Conservation (phyloP, 2,888 invertebrate species). For the Tryphoninae sp. region DNA sequence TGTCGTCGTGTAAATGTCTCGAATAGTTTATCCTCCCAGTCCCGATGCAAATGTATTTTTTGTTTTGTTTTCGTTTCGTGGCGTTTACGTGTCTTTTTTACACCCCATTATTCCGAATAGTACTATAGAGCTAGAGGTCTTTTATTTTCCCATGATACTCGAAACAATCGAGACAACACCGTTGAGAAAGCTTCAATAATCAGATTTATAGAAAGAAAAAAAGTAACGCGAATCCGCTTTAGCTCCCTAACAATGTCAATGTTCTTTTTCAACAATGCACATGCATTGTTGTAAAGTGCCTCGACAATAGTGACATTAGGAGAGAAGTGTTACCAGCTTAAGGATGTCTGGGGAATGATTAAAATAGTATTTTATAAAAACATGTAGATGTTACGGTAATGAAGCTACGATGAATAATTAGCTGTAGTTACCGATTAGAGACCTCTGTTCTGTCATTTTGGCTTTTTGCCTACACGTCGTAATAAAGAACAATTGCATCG, state of each 20-base stretch:
- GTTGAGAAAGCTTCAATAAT: background rate
- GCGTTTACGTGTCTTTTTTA: background rate
- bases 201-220: background rate
- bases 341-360: background rate
- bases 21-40: background rate
- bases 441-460: background rate
- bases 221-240: background rate
- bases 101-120: background rate
- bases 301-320: background rate
- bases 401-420: constrained; percentile 9
- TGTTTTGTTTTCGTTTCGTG: background rate
- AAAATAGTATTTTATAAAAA: background rate
- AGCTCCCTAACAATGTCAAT: background rate
- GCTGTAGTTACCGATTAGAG: constrained; percentile 20
- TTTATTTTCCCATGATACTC: constrained; percentile 17
- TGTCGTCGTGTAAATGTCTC: constrained; percentile 18
- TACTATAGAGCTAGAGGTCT: background rate
- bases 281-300: background rate
- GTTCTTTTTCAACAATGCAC: background rate
- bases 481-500: no score
- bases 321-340: constrained; percentile 5
- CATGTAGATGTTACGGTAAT: background rate
- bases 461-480: no score
- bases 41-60: background rate
- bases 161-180: constrained; percentile 14